Conservation (phyloP, 2,113 vertebrate genomes). For the Parotia lawesii region DNA sequence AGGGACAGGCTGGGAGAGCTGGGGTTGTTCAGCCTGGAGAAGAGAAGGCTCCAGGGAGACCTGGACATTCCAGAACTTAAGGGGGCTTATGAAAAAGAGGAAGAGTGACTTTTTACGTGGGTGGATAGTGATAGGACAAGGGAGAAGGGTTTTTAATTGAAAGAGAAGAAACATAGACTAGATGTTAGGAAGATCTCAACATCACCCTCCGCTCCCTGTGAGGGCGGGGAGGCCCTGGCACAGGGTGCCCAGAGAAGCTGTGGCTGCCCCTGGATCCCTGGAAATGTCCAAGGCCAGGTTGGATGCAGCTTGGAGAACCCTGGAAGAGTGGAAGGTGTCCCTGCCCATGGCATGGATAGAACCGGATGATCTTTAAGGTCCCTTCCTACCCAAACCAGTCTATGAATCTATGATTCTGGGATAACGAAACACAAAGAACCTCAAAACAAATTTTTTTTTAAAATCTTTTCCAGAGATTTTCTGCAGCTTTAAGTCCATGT, state of each 20-base stretch:
- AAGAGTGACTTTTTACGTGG: background rate
- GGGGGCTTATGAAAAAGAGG: background rate
- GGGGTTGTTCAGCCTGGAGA: background rate
- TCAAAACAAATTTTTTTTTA: rapidly evolving
- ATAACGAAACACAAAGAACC: background rate
- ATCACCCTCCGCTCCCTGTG: background rate
- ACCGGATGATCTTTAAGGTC: background rate
- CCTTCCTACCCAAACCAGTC: background rate
- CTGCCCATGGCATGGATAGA: background rate
- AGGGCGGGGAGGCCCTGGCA: background rate
- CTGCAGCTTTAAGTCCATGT: background rate
- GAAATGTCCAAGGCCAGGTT: background rate
- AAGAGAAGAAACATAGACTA: background rate
- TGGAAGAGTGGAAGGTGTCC: rapidly evolving
- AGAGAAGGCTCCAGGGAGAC: background rate
- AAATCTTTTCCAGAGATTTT: background rate
- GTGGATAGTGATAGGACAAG: background rate
- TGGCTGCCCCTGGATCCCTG: background rate
- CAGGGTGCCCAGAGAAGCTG: background rate
- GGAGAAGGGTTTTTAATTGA: background rate
- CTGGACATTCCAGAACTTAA: background rate
- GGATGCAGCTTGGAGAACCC: rapidly evolving
- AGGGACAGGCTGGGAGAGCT: background rate
- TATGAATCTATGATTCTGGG: background rate
- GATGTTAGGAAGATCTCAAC: background rate